Conservation (phyloP, 2,113 vertebrate species). For the Lophura nycthemera region DNA sequence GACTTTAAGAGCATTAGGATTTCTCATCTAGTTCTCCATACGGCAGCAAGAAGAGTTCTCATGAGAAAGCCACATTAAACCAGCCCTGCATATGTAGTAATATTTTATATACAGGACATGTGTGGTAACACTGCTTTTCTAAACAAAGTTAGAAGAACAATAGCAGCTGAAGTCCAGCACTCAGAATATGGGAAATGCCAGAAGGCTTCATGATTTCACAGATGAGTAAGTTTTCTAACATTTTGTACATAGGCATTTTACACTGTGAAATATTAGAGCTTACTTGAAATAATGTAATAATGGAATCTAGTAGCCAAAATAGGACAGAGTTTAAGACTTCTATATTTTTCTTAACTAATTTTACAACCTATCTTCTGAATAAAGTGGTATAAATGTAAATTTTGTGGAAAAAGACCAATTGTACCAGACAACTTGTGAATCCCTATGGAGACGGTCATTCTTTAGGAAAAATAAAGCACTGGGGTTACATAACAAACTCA, state of each 20-base stretch:
- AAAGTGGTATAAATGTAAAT: neutral
- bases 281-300: neutral
- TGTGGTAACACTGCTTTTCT: neutral
- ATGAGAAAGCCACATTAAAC: neutral
- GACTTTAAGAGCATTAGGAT: constrained; percentile 19
- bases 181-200: neutral
- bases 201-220: neutral
- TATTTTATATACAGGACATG: neutral
- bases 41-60: neutral
- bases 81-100: neutral
- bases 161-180: neutral
- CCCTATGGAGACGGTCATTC: neutral
- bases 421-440: neutral
- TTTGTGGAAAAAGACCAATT: neutral
- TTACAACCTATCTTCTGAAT: neutral
- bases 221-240: neutral
- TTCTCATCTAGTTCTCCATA: constrained; percentile 7
- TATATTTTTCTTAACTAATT: neutral
- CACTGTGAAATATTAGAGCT: neutral
- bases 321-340: neutral
- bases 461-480: neutral
- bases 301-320: neutral
- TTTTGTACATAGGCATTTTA: neutral
- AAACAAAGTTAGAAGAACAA: constrained; percentile 19
- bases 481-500: neutral